phyloP scores from a whole-genome alignment of 2,888 invertebrate species.

The Neoascia interrupta region DNA sequence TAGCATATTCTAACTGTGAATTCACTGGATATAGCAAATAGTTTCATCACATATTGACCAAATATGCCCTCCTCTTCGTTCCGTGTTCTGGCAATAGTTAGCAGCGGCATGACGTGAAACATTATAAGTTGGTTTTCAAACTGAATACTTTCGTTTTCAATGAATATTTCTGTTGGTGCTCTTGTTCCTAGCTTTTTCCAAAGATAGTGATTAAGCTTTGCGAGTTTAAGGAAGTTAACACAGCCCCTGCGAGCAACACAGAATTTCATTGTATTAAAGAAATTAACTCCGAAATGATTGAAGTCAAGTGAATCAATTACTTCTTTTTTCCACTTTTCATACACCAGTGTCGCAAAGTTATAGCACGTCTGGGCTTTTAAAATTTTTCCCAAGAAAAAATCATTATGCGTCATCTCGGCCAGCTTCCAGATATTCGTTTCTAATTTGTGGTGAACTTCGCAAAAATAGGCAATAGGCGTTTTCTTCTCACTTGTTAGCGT shows the following conservation, averaged over 20 bases:
- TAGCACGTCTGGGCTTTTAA: conserved; percentile 73
- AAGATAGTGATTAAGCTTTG: conserved; percentile 78
- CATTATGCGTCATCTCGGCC: conserved; percentile 77
- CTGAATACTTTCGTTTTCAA: conserved; percentile 77
- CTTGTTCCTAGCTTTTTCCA: conserved; percentile 79
- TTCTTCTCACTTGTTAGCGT: conserved; percentile 80
- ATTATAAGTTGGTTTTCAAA: conserved; percentile 83
- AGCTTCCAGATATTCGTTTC: conserved; percentile 77
- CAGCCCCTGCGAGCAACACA: conserved; percentile 76
- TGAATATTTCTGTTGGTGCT: conserved; percentile 76
- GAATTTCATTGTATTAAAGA: conserved; percentile 79
- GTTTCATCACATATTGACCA: conserved; percentile 82
- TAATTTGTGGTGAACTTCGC: conserved; percentile 76
- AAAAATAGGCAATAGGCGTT: conserved; percentile 75
- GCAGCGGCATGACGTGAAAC: conserved; percentile 84
- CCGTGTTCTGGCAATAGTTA: conserved; percentile 79
- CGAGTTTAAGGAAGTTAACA: conserved; percentile 77
- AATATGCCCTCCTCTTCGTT: conserved; percentile 80
- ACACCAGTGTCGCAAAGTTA: conserved; percentile 76
- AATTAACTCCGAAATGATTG: conserved; percentile 76
- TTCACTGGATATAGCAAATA: conserved; percentile 84
- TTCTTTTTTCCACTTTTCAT: conserved; percentile 74
- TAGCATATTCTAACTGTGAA: conserved; percentile 84
- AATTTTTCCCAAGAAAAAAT: conserved; percentile 76
- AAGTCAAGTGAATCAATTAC: conserved; percentile 74